A percentile compares a stretch with the other conserved stretches of the same genome.
These are phyloP conservation scores for Xanthostigma xanthostigma DNA, from an alignment of 2,888 invertebrate genomes.

Conservation along the genomic window DNA sequence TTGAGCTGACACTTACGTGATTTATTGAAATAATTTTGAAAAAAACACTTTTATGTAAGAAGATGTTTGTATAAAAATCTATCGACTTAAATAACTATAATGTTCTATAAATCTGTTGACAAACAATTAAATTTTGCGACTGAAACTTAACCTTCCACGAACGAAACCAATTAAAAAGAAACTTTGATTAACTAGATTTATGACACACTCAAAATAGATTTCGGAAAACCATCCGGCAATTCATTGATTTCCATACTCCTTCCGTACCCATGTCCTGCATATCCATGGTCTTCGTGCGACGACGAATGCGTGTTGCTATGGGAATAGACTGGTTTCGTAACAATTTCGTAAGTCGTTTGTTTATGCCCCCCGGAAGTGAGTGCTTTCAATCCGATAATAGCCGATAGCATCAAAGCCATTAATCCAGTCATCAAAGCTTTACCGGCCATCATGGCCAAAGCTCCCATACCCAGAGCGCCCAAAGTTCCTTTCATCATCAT, in stretches of 20 bases:
- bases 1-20: too few relatives aligned
- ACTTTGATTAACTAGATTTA: too few relatives aligned
- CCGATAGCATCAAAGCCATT: constrained; percentile 63
- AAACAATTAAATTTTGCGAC: too few relatives aligned
- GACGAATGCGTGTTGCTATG: constrained; percentile 49
- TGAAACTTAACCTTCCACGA: too few relatives aligned
- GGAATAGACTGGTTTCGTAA: constrained; percentile 65
- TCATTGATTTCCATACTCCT: constrained; percentile 1
- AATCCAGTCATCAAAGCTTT: constrained; percentile 72
- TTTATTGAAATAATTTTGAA: too few relatives aligned
- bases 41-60: too few relatives aligned
- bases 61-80: too few relatives aligned
- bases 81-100: too few relatives aligned
- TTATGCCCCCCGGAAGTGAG: constrained; percentile 50
- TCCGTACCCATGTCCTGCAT: constrained; percentile 1
- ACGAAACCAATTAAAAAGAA: too few relatives aligned
- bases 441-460: constrained; percentile 62
- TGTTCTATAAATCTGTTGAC: too few relatives aligned
- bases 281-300: constrained; percentile 41
- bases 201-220: constrained; percentile 1
- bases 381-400: constrained; percentile 60
- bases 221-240: constrained; percentile 3
- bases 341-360: constrained; percentile 68
- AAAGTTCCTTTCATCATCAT: constrained; percentile 54
- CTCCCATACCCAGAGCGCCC: constrained; percentile 58